phyloP scores from a whole-genome alignment of 2,888 invertebrate species.

The Nebria salina region DNA sequence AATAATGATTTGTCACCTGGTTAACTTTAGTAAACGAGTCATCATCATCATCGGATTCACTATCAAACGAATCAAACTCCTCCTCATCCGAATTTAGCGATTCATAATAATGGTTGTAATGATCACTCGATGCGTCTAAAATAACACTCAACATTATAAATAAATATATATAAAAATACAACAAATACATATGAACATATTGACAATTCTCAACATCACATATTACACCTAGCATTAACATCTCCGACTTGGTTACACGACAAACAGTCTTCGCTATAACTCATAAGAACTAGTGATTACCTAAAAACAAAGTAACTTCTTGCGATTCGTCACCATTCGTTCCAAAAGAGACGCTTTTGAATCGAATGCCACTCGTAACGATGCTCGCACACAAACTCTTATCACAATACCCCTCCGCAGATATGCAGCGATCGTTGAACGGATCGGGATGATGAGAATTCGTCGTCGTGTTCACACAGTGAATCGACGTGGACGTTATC shows the following conservation, averaged over 20 bases:
- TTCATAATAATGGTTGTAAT: slow-evolving; percentile 75
- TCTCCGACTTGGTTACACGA: neutral
- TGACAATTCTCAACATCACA: neutral
- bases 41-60: slow-evolving; percentile 72
- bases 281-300: slow-evolving; percentile 49
- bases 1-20: slow-evolving; percentile 50
- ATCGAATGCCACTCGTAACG: neutral
- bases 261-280: neutral
- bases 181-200: neutral
- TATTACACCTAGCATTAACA: neutral
- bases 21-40: slow-evolving; percentile 56
- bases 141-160: neutral
- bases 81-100: slow-evolving; percentile 69
- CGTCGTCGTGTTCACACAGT: neutral
- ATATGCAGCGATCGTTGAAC: neutral
- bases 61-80: slow-evolving; percentile 79
- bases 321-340: slow-evolving; percentile 57
- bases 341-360: slow-evolving; percentile 51
- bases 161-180: neutral
- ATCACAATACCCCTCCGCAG: neutral
- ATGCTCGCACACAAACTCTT: slow-evolving; percentile 18
- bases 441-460: neutral
- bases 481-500: slow-evolving; percentile 67
- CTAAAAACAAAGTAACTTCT: slow-evolving; percentile 60
- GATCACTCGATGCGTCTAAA: slow-evolving; percentile 72